Percentiles rank a stretch among this genome's conserved stretches.
These are phyloP conservation scores for Meliscaeva auricollis DNA, from an alignment of 2,888 invertebrate species.

Conservation along the genomic window DNA sequence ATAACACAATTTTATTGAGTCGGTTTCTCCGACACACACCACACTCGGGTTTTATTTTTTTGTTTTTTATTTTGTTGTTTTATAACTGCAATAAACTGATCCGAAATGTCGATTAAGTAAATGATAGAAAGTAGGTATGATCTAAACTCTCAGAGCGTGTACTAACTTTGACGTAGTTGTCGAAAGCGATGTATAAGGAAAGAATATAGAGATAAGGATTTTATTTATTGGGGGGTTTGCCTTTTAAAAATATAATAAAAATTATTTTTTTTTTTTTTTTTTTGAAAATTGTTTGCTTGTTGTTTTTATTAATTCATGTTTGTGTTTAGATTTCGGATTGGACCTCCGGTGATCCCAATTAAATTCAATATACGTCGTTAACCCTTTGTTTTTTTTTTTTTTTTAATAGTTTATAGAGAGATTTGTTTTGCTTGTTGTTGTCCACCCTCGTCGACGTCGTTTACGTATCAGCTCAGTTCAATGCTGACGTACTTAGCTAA, in stretches of 20 bases:
- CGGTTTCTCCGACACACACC: slow-evolving; percentile 1
- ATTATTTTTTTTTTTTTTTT: slow-evolving; percentile 25
- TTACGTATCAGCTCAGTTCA: slow-evolving; percentile 34
- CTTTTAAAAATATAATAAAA: slow-evolving; percentile 5
- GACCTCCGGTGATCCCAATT: slow-evolving; percentile 57
- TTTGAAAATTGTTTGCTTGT: slow-evolving; percentile 20
- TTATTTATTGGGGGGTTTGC: slow-evolving; percentile 59
- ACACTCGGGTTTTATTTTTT: background rate
- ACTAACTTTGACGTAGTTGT: slow-evolving; percentile 23
- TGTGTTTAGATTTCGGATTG: slow-evolving; percentile 21
- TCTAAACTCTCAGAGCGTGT: background rate
- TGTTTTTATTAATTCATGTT: slow-evolving; percentile 47
- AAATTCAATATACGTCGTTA: slow-evolving; percentile 56
- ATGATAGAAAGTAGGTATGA: no score
- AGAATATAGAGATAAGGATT: slow-evolving; percentile 38
- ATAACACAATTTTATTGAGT: slow-evolving; percentile 40
- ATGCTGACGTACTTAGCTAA: slow-evolving; percentile 21
- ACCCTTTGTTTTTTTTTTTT: slow-evolving; percentile 28
- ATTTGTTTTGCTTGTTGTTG: slow-evolving; percentile 19
- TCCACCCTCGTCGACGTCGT: slow-evolving; percentile 61
- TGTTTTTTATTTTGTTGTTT: background rate
- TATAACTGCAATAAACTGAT: slow-evolving; percentile 22
- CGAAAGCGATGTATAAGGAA: background rate
- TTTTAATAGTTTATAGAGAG: background rate
- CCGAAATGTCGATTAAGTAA: slow-evolving; percentile 10